Conservation (phyloP, 2,113 vertebrate genomes). For the Daboia siamensis region DNA sequence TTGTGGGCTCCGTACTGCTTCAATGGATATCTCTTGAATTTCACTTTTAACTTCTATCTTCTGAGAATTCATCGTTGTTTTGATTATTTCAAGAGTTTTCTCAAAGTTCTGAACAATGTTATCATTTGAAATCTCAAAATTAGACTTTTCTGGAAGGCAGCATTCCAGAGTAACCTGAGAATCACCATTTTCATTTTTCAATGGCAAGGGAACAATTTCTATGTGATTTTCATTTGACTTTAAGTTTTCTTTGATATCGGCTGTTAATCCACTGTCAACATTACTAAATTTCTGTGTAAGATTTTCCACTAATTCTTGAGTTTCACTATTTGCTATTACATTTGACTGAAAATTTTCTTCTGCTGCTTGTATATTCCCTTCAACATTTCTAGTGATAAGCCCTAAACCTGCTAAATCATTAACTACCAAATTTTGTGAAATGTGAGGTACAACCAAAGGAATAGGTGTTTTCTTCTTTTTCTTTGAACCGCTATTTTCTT, state of each 20-base stretch:
- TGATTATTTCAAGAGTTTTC: constrained; percentile 76
- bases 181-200: constrained; percentile 76
- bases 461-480: constrained; percentile 72
- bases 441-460: constrained; percentile 48
- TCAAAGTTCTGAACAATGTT: constrained; percentile 73
- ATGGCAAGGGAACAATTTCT: constrained; percentile 58
- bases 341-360: constrained; percentile 63
- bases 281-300: constrained; percentile 76
- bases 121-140: constrained; percentile 66
- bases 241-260: constrained; percentile 76
- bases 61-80: constrained; percentile 75
- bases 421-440: constrained; percentile 61
- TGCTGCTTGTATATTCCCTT: constrained; percentile 57
- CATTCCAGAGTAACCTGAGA: constrained; percentile 66
- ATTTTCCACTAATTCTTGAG: constrained; percentile 73
- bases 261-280: constrained; percentile 81
- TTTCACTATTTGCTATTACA: constrained; percentile 64
- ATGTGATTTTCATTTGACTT: constrained; percentile 65
- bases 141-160: constrained; percentile 52
- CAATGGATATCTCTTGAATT: constrained; percentile 55
- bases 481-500: constrained; percentile 70
- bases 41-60: constrained; percentile 72
- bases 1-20: constrained; percentile 61
- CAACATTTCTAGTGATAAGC: constrained; percentile 63
- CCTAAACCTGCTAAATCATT: constrained; percentile 58